Evolutionary conservation across 2,113 vertebrate species (phyloP).

Genomic region (Oryzias celebensis): DNA sequence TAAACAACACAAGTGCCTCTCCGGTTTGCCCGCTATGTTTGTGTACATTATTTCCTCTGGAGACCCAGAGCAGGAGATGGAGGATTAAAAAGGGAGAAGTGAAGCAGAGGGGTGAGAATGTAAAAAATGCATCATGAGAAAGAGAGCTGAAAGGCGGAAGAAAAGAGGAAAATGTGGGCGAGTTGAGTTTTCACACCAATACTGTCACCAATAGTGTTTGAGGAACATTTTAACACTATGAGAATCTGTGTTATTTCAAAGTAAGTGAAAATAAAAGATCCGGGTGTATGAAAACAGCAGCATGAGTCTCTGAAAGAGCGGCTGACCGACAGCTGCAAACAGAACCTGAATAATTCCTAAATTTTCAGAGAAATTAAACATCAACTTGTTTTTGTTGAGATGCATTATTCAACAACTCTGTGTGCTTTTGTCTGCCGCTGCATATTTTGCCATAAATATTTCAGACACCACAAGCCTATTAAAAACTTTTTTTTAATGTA

Average conservation of each 20-base stretch:
- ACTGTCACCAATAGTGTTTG: constrained; percentile 29
- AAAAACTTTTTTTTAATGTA: constrained; percentile 13
- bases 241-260: constrained; percentile 18
- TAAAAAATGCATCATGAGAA: constrained; percentile 15
- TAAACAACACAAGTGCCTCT: constrained; percentile 56
- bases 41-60: constrained; percentile 67
- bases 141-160: constrained; percentile 22
- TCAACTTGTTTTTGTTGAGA: constrained; percentile 8
- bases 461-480: constrained; percentile 22
- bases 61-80: constrained; percentile 31
- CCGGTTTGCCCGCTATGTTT: constrained; percentile 52
- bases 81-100: constrained; percentile 40
- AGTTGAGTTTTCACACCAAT: constrained; percentile 47
- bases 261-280: constrained; percentile 8
- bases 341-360: constrained; percentile 15
- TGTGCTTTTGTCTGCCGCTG: background rate
- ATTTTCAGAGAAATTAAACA: constrained; percentile 1
- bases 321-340: constrained; percentile 37
- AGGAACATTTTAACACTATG: constrained; percentile 54
- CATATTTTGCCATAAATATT: constrained; percentile 45
- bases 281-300: constrained; percentile 31
- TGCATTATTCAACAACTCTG: background rate
- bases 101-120: constrained; percentile 40
- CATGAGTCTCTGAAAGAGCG: constrained; percentile 18
- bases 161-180: constrained; percentile 15